Evolutionary conservation across 2,888 invertebrate genomes (phyloP), one percentile per base, ranked within the genome.

Genomic region (Hipparchia sbordonii): DNA sequence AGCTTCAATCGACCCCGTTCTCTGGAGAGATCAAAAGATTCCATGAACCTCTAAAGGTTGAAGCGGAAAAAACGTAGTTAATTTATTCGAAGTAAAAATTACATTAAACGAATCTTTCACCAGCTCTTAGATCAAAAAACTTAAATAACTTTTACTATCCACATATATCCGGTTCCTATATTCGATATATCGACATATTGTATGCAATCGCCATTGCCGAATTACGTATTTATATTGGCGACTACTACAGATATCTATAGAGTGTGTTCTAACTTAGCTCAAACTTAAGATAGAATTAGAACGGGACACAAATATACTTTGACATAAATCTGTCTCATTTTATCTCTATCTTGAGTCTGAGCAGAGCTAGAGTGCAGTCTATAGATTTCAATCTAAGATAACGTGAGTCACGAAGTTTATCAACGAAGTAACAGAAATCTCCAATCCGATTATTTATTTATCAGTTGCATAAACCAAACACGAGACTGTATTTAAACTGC

Each of bases 101-200:
- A 23, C 8, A 10, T 63, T 13, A 9, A 48, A 63, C 48, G 46
- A 63, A 63, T 52, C 51, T 33, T 51, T 39, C 65, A 65, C 51
- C 33, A 65, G 65, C 65, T 52, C 65, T 65, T 6, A 10, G 52
- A 52, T 33, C 7, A 33, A 52, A 23, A 52, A 33, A 52, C 65
- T 52, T 52, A 52, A 65, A 65, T 52, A 65, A 33, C 5, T 39
- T 52, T 51, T 65, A 6, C 8, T 51, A 51, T 51, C 12, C 23
- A 23, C 51, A 65, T 52, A 65, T 51, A 23, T 2, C 39, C 39
- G 0, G 39, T 39, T 39, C 2, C 2, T 39, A 39, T 39, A 39
- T 39, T 39, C 2, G 1, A 39, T 39, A 2, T 39, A 39, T 39
- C 39, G 39, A 39, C 39, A 23, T 39, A 39, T 39, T 46, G 9